These are phyloP conservation scores for Drosophila ironensis DNA, from an alignment of 1,140 invertebrate species.

Conservation along the genomic window DNA sequence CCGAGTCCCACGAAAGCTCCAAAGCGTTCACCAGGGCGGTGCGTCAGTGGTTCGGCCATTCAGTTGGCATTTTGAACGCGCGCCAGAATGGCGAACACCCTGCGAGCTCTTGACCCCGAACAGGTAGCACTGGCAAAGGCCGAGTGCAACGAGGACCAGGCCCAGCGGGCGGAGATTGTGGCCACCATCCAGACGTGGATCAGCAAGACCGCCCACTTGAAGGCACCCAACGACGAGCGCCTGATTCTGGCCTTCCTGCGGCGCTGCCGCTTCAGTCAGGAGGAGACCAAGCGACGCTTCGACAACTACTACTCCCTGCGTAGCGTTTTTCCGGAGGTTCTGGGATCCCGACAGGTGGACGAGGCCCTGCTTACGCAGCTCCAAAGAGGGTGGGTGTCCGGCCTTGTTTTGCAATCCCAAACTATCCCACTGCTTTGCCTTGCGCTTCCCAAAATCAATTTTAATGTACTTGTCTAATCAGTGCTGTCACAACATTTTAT, in stretches of 20 bases:
- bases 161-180: conserved; percentile 82
- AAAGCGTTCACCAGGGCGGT: neutral
- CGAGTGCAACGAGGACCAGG: conserved; percentile 84
- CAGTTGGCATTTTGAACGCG: conserved; percentile 15
- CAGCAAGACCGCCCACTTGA: conserved; percentile 85
- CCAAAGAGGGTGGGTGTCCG: conserved; percentile 82
- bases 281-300: conserved; percentile 85
- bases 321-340: conserved; percentile 84
- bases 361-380: conserved; percentile 81
- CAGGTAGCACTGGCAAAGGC: conserved; percentile 80
- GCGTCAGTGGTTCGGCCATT: conserved; percentile 26
- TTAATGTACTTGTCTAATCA: conserved; percentile 7
- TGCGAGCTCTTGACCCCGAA: conserved; percentile 53
- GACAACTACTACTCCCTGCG: conserved; percentile 86
- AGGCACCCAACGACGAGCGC: conserved; percentile 83
- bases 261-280: conserved; percentile 86
- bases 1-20: neutral
- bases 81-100: conserved; percentile 58
- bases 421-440: neutral
- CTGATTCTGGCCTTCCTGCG: conserved; percentile 85
- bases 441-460: neutral
- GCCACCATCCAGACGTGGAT: conserved; percentile 85
- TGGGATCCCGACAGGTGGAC: conserved; percentile 66
- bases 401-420: neutral
- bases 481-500: conserved; percentile 16